These are phyloP conservation scores for Chroicocephalus ridibundus DNA, from an alignment of 2,113 vertebrate genomes.

Conservation along the genomic window DNA sequence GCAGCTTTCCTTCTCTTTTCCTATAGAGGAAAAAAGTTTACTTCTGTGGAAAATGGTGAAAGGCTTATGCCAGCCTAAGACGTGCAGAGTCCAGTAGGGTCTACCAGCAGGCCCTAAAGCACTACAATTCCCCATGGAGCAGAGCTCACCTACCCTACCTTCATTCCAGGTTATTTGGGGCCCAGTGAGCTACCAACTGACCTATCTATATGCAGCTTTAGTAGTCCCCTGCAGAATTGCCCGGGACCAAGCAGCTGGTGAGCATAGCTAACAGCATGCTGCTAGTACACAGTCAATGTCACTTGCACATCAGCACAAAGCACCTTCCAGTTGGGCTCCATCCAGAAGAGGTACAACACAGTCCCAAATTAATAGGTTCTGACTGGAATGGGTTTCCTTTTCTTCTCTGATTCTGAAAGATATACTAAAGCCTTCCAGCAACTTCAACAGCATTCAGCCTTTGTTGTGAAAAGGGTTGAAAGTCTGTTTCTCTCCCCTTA, in stretches of 20 bases:
- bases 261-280: background rate
- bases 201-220: fast-evolving
- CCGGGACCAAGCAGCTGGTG: background rate
- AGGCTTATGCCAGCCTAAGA: background rate
- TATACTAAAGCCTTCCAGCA: background rate
- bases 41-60: background rate
- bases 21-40: background rate
- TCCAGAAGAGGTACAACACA: background rate
- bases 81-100: background rate
- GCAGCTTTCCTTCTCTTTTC: background rate
- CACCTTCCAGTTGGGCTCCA: background rate
- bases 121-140: fast-evolving
- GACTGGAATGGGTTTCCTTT: background rate
- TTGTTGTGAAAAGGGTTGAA: background rate
- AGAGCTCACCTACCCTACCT: background rate
- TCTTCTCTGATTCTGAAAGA: background rate
- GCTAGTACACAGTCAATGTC: too few relatives aligned
- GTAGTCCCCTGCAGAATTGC: background rate
- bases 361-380: background rate
- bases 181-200: background rate
- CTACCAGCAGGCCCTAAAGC: too few relatives aligned
- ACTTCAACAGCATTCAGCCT: background rate
- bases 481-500: background rate
- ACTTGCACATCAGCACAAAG: background rate
- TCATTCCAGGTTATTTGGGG: background rate